Evolutionary conservation across 2,113 vertebrate genomes (phyloP).

Genomic region (Crocuta crocuta): DNA sequence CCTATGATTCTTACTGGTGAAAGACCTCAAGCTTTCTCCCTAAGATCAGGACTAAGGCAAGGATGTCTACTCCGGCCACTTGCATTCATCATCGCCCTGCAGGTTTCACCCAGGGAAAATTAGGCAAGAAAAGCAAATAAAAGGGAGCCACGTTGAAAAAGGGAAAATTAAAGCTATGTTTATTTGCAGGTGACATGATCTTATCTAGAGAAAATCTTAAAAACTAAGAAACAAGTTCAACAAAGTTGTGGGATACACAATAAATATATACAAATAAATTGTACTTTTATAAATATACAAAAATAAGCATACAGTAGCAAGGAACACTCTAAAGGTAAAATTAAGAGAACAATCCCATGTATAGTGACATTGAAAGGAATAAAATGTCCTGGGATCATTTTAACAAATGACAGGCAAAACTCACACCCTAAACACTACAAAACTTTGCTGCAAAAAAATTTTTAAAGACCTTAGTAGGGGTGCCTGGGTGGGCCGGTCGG

Average conservation of each 20-base stretch:
- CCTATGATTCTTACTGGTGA: not conserved
- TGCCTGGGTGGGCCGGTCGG: too few relatives aligned
- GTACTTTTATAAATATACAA: not conserved
- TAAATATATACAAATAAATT: not conserved
- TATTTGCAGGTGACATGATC: not conserved
- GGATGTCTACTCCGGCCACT: not conserved
- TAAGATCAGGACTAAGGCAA: not conserved
- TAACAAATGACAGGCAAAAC: not conserved
- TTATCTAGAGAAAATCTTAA: not conserved
- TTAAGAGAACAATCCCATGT: not conserved
- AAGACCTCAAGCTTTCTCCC: rapidly evolving
- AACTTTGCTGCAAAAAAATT: not conserved
- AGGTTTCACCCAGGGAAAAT: not conserved
- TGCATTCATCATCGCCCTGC: not conserved
- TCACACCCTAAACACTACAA: not conserved
- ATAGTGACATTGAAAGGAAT: not conserved
- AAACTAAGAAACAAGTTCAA: not conserved
- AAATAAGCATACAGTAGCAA: not conserved
- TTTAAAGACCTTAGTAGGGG: not conserved
- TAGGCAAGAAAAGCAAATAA: not conserved
- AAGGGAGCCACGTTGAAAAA: not conserved
- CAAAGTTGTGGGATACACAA: not conserved
- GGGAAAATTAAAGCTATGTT: not conserved
- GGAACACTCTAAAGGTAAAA: not conserved
- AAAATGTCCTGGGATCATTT: not conserved